These are phyloP conservation scores for Homalodisca vitripennis DNA, from an alignment of 1,140 invertebrate species.

Conservation along the genomic window DNA sequence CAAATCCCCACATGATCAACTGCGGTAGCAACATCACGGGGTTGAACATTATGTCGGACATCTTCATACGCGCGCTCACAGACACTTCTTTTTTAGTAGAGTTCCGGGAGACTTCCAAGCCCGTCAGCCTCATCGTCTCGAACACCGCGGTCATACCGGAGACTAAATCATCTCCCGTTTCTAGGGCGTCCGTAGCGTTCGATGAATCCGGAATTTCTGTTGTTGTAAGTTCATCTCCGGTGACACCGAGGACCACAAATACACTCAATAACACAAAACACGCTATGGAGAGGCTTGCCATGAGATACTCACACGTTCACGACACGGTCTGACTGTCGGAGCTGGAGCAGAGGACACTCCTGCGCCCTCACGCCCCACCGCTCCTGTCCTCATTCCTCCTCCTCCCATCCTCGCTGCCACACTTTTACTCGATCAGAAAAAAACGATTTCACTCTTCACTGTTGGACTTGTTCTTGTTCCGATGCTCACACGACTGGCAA, in stretches of 20 bases:
- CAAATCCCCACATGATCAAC: conserved; percentile 39
- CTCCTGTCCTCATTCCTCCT: not conserved
- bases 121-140: not conserved
- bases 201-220: not conserved
- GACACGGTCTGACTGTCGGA: not conserved
- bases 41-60: conserved; percentile 36
- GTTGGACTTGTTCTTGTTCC: too few relatives aligned
- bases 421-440: too few relatives aligned
- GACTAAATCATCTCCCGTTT: too few relatives aligned
- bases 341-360: not conserved
- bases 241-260: not conserved
- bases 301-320: not conserved
- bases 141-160: not conserved
- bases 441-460: too few relatives aligned
- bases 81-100: not conserved
- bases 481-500: too few relatives aligned
- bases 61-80: conserved; percentile 19
- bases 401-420: too few relatives aligned
- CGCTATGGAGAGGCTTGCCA: not conserved
- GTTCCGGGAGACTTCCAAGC: not conserved
- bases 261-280: not conserved
- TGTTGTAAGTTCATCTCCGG: not conserved
- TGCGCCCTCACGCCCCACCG: not conserved
- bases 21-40: conserved; percentile 39
- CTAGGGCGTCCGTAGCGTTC: not conserved